Evolutionary conservation across 2,113 vertebrate species (phyloP).

Genomic region (Odocoileus hemionus): DNA sequence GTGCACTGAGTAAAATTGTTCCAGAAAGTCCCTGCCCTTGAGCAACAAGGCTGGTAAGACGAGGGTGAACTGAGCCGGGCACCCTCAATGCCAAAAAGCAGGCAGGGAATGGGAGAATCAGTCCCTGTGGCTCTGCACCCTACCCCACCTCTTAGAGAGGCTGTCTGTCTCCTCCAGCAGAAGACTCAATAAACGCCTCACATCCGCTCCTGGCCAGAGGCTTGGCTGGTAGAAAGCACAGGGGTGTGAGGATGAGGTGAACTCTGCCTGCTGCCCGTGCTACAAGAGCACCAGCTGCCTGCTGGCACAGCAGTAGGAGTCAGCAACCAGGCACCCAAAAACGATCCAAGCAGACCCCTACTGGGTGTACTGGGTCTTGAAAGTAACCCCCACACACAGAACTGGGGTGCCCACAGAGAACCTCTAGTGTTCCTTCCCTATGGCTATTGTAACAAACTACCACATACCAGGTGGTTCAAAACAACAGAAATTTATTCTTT

Average conservation of each 20-base stretch:
- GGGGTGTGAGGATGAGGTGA: not conserved
- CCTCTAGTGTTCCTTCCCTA: not conserved
- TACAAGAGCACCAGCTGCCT: not conserved
- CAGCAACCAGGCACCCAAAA: not conserved
- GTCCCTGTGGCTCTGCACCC: not conserved
- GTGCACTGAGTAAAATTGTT: constrained; percentile 61
- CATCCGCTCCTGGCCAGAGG: not conserved
- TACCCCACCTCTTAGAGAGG: not conserved
- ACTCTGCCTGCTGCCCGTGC: not conserved
- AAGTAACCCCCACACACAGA: not conserved
- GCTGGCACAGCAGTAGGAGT: not conserved
- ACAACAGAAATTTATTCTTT: not conserved
- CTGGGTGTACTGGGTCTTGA: not conserved
- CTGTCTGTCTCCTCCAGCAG: not conserved
- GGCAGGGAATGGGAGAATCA: not conserved
- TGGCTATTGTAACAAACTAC: not conserved
- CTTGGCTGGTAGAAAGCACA: not conserved
- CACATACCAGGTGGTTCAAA: not conserved
- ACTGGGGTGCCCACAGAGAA: not conserved
- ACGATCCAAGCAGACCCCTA: not conserved
- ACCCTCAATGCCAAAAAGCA: not conserved
- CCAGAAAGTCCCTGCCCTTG: constrained; percentile 63
- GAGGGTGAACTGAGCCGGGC: not conserved
- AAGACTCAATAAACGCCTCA: not conserved
- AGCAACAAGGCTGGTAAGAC: constrained; percentile 15